Base-by-base conservation (phyloP, 1,140 invertebrate species). In the Dendroctonus valens region DNA sequence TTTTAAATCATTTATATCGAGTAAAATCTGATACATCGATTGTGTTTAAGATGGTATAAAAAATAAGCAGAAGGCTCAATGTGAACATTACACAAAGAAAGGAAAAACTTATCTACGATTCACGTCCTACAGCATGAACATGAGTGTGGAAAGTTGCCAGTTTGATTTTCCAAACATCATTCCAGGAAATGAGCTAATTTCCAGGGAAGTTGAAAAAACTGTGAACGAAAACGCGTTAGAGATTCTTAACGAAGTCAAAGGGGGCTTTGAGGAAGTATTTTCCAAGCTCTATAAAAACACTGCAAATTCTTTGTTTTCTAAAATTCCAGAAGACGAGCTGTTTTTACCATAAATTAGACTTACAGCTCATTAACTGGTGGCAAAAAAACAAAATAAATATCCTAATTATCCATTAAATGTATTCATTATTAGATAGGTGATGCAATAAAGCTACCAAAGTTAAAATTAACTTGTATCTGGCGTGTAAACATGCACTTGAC, bases 251-350 rank as follows among this genome's bases (percentile, higher is more conserved):
- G 72, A 74, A 11, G 67, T 74, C 0, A 67, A 63, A 14, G 12
- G 8, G 7, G 67, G 67, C 6, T 70, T 71, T 40, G 70, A 71
- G 39, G 68, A 74, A 44, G 79, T 80, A 0, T 74, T 83, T 41
- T 75, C 71, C 0, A 65, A 72, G n/a, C 75, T 83, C 41, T 74
- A 81, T 40, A 73, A 75, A 38, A 68, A 78, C 0, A 73, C 81
- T 14, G 48, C 80, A 0, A 80, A 79, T 67, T 73, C 74, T 53
- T 69, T 81, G 2, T 78, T 84, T 40, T 61, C 74, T 14, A 83
- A 80, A 70, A 62, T 80, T 5, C 78, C 81, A 6, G 74, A 78
- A 37, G 77, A 82, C 53, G 72, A 80, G 14, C 74, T 84, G 5
- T 82, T 81, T 66, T 58, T 71, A 14, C 11, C 15, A 3, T 60